These are phyloP conservation scores for Lordiphosa andalusiaca DNA, from an alignment of 2,888 invertebrate genomes.

Conservation along the genomic window DNA sequence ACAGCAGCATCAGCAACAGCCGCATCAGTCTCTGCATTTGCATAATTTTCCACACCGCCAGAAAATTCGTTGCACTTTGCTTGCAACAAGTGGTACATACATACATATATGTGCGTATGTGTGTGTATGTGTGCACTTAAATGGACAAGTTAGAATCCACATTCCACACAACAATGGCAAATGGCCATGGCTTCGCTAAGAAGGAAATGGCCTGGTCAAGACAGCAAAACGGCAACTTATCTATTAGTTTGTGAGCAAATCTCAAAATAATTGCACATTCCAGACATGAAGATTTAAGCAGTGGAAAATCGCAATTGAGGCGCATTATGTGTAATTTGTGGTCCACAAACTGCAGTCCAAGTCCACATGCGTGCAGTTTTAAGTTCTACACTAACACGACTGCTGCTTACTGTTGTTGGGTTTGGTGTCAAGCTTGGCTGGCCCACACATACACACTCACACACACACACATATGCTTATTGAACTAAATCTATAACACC, in stretches of 20 bases:
- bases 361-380: conserved; percentile 6
- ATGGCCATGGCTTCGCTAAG: conserved; percentile 41
- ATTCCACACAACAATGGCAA: conserved; percentile 55
- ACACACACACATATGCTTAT: conserved; percentile 36
- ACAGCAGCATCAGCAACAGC: conserved; percentile 21
- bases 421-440: conserved; percentile 23
- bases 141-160: conserved; percentile 72
- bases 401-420: conserved; percentile 3
- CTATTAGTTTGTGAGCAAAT: conserved; percentile 66
- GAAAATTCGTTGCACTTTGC: conserved; percentile 42
- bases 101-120: conserved; percentile 27
- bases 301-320: conserved; percentile 43
- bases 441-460: conserved; percentile 7
- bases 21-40: conserved; percentile 40
- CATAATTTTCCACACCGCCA: conserved; percentile 53
- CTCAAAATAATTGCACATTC: conserved; percentile 67
- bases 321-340: conserved; percentile 51
- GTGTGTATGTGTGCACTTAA: conserved; percentile 47
- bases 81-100: conserved; percentile 40
- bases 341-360: not conserved
- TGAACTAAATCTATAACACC: conserved; percentile 64
- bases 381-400: conserved; percentile 1
- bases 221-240: conserved; percentile 39
- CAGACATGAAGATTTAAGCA: conserved; percentile 42
- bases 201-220: conserved; percentile 47